These are phyloP conservation scores for Rhyacophila evoluta DNA, from an alignment of 2,888 invertebrate species.

Conservation along the genomic window DNA sequence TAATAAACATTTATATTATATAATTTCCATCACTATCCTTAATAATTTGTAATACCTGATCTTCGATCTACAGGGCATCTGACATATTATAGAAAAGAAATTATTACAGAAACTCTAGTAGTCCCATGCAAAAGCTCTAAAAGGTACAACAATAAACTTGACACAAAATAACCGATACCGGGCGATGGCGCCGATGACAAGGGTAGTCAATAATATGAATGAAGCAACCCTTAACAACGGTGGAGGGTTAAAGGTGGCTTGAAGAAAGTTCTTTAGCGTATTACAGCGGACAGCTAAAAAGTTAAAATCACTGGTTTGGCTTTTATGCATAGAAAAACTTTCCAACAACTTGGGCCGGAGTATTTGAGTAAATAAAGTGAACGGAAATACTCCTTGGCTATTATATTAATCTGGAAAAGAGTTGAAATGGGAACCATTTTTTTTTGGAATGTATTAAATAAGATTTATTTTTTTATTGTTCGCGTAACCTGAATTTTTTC, in stretches of 20 bases:
- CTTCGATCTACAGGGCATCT: no score
- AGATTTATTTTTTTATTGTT: not conserved
- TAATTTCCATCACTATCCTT: no score
- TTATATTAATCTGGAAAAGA: not conserved
- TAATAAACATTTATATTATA: no score
- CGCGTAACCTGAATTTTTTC: not conserved
- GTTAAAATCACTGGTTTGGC: slow-evolving; percentile 21
- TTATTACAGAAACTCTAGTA: no score
- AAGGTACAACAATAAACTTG: not conserved
- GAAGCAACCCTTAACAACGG: not conserved
- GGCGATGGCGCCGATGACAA: not conserved
- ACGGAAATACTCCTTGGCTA: not conserved
- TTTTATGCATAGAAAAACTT: not conserved
- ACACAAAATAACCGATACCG: not conserved
- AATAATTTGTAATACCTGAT: no score
- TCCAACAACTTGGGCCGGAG: not conserved
- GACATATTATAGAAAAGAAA: no score
- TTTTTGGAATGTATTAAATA: not conserved
- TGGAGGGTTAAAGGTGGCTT: not conserved
- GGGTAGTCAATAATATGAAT: slow-evolving; percentile 18
- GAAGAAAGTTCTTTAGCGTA: not conserved
- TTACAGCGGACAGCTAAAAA: slow-evolving; percentile 4
- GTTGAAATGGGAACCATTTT: not conserved
- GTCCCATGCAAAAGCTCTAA: not conserved
- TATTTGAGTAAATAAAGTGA: not conserved